A percentile compares a stretch with the other conserved stretches of the same genome.
Conservation (phyloP, 2,888 invertebrate genomes). For the Tupiocoris notatus region DNA sequence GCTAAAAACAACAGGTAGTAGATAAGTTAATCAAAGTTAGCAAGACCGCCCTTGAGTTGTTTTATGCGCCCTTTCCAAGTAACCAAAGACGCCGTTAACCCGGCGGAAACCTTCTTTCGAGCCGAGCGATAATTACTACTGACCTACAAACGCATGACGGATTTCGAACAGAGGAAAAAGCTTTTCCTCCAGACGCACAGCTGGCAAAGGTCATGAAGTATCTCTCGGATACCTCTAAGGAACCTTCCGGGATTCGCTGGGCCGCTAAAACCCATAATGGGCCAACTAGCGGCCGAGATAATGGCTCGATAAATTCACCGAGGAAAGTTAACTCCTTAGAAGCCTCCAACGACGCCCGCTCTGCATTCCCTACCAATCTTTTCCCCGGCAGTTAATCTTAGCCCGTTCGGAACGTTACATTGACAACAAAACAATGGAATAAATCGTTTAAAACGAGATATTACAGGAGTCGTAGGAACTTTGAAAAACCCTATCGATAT, state of each 20-base stretch:
- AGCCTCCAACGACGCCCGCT: constrained; percentile 6
- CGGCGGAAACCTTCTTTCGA: background rate
- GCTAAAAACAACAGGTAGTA: constrained; percentile 26
- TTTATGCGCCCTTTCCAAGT: background rate
- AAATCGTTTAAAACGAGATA: too few species aligned
- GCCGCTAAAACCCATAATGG: constrained; percentile 9
- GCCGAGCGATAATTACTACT: background rate
- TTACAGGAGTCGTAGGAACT: too few species aligned
- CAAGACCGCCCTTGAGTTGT: background rate
- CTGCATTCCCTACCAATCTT: background rate
- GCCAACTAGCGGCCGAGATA: constrained; percentile 31
- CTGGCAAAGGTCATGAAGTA: background rate
- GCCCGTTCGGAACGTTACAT: background rate
- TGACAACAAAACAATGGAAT: constrained; percentile 37
- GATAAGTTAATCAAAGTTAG: constrained; percentile 23
- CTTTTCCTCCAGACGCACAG: background rate
- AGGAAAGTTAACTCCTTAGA: constrained; percentile 40
- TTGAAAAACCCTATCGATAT: too few species aligned
- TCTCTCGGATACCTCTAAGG: background rate
- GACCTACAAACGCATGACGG: background rate
- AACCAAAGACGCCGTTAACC: background rate
- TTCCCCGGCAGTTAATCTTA: background rate
- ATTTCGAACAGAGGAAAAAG: background rate
- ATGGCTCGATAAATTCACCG: constrained; percentile 38
- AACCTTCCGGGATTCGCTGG: background rate